Conservation (phyloP, 2,113 vertebrate species). For the Danionella cerebrum region DNA sequence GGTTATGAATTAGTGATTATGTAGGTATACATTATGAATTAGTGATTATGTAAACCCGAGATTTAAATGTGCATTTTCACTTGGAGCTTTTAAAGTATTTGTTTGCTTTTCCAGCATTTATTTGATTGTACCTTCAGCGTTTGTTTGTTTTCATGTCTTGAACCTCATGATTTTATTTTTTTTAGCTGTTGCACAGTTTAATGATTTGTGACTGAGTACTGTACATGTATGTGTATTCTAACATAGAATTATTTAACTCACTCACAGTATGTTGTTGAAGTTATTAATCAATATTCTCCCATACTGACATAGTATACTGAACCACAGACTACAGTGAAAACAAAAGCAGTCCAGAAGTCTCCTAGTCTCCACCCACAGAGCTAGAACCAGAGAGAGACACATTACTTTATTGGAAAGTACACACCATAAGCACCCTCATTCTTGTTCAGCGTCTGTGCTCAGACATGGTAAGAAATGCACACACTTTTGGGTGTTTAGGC, state of each 20-base stretch:
- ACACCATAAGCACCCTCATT: neutral
- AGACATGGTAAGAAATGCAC: slow-evolving; percentile 40
- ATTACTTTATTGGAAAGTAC: neutral
- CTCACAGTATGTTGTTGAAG: slow-evolving; percentile 46
- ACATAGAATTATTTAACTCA: slow-evolving; percentile 35
- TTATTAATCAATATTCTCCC: slow-evolving; percentile 48
- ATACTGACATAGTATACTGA: slow-evolving; percentile 64
- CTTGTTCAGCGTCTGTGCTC: neutral
- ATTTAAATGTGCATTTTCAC: too few species aligned
- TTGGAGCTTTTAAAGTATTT: too few species aligned
- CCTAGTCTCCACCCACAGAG: slow-evolving; percentile 35
- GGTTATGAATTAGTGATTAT: too few species aligned
- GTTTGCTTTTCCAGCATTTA: too few species aligned
- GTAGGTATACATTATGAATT: too few species aligned
- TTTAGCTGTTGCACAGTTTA: too few species aligned
- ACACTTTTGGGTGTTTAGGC: slow-evolving; percentile 18
- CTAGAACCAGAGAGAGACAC: slow-evolving; percentile 31
- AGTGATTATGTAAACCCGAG: too few species aligned
- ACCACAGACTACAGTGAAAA: slow-evolving; percentile 66
- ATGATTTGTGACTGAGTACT: neutral
- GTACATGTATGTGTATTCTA: slow-evolving; percentile 30
- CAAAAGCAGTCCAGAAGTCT: slow-evolving; percentile 37
- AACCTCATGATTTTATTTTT: too few species aligned
- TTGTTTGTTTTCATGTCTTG: neutral
- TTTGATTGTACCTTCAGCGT: too few species aligned